These are phyloP conservation scores for Drosophila navojoa DNA, from an alignment of 1,140 invertebrate genomes.

Conservation along the genomic window DNA sequence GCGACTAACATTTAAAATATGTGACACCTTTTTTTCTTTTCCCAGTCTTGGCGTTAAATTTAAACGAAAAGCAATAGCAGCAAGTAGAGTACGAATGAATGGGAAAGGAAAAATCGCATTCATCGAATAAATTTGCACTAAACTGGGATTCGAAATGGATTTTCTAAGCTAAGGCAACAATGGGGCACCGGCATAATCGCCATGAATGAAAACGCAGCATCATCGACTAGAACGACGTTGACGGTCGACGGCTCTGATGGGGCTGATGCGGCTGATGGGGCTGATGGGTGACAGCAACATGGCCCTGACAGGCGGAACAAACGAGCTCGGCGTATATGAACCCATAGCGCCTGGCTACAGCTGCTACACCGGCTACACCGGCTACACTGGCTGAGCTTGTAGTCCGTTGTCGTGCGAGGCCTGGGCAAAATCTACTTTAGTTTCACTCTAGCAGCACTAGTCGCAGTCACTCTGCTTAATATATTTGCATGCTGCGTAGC, in stretches of 20 bases:
- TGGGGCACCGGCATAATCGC: slow-evolving; percentile 72
- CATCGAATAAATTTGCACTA: slow-evolving; percentile 78
- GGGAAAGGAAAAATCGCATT: slow-evolving; percentile 37
- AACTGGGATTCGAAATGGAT: slow-evolving; percentile 80
- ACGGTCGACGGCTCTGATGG: slow-evolving; percentile 21
- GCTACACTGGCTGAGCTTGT: slow-evolving; percentile 18
- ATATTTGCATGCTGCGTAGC: slow-evolving; percentile 54
- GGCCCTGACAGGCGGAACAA: slow-evolving; percentile 76
- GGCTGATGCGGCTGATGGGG: slow-evolving; percentile 9
- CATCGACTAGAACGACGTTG: slow-evolving; percentile 56
- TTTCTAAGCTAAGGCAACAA: slow-evolving; percentile 72
- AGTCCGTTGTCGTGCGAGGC: neutral
- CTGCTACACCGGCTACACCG: slow-evolving; percentile 35
- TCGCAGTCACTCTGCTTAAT: slow-evolving; percentile 53
- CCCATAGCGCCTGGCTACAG: slow-evolving; percentile 25
- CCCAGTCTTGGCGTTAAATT: slow-evolving; percentile 62
- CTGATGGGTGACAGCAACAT: slow-evolving; percentile 50
- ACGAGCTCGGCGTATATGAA: slow-evolving; percentile 67
- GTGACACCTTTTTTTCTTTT: slow-evolving; percentile 7
- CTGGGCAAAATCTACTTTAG: slow-evolving; percentile 42
- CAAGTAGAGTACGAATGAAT: neutral
- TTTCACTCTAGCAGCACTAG: slow-evolving; percentile 30
- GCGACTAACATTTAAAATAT: slow-evolving; percentile 22
- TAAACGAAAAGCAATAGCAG: slow-evolving; percentile 51
- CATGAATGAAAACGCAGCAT: slow-evolving; percentile 75